phyloP scores from a whole-genome alignment of 2,888 invertebrate genomes.

The Holacanthella duospinosa region DNA sequence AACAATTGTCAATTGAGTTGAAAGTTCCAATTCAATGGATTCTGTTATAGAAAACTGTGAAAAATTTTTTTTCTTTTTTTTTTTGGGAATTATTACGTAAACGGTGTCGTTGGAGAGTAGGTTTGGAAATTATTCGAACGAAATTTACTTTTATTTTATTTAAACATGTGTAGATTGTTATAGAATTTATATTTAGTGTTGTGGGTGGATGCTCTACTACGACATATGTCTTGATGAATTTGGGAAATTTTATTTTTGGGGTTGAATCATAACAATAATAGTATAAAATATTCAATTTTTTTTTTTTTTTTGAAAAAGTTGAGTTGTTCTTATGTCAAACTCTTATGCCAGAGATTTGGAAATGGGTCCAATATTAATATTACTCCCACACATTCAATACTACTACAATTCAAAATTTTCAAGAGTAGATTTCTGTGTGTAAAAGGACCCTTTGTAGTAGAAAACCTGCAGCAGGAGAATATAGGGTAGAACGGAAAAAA shows the following conservation, averaged over 20 bases:
- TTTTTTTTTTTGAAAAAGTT: slow-evolving; percentile 6
- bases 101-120: not conserved
- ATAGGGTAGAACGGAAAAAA: not conserved
- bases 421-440: not conserved
- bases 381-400: slow-evolving; percentile 15
- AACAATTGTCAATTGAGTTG: slow-evolving; percentile 3
- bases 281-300: slow-evolving; percentile 23
- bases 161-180: too few species aligned
- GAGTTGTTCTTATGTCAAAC: not conserved
- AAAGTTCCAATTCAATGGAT: not conserved
- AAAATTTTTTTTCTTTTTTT: not conserved
- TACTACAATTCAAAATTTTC: not conserved
- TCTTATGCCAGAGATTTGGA: not conserved
- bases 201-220: not conserved
- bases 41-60: not conserved
- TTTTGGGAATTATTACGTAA: not conserved
- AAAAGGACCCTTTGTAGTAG: not conserved
- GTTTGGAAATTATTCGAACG: too few species aligned
- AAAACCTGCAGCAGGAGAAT: not conserved
- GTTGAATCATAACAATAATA: slow-evolving; percentile 24
- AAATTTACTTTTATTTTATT: too few species aligned
- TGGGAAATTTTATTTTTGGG: slow-evolving; percentile 19
- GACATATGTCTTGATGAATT: not conserved
- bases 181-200: slow-evolving; percentile 1
- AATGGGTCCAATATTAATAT: not conserved